phyloP scores from a whole-genome alignment of 1,140 invertebrate genomes.

The Drosophila watanabei region DNA sequence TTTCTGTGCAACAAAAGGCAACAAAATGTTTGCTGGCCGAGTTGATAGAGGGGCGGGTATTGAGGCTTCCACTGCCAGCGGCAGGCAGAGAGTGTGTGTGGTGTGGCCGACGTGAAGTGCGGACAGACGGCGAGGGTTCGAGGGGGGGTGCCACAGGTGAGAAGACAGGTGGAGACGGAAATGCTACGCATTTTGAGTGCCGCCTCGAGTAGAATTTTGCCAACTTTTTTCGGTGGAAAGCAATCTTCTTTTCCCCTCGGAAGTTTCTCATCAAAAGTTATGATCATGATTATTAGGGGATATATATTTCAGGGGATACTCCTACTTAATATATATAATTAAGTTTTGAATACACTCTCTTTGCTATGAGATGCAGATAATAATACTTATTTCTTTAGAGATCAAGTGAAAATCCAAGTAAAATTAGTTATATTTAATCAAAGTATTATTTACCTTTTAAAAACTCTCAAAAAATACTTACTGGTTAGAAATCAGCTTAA shows the following conservation, averaged over 20 bases:
- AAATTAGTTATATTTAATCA: not conserved
- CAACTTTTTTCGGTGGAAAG: not conserved
- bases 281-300: not conserved
- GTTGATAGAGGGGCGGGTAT: slow-evolving; percentile 13
- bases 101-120: slow-evolving; percentile 15
- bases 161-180: slow-evolving; percentile 25
- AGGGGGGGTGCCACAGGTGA: not conserved
- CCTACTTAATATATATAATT: not conserved
- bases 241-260: slow-evolving; percentile 14
- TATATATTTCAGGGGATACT: not conserved
- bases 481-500: not conserved
- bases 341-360: not conserved
- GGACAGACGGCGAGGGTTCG: not conserved
- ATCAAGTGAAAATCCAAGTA: not conserved
- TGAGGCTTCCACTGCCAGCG: slow-evolving; percentile 12
- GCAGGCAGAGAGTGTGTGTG: slow-evolving; percentile 11
- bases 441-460: not conserved
- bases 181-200: slow-evolving; percentile 30
- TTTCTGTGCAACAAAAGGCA: slow-evolving; percentile 39
- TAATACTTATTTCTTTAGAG: not conserved
- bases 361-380: not conserved
- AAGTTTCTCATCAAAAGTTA: slow-evolving; percentile 7
- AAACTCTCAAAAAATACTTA: not conserved
- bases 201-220: slow-evolving; percentile 21
- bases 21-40: slow-evolving; percentile 38